phyloP scores from a whole-genome alignment of 2,113 vertebrate genomes.

The Bostrychus sinensis region DNA sequence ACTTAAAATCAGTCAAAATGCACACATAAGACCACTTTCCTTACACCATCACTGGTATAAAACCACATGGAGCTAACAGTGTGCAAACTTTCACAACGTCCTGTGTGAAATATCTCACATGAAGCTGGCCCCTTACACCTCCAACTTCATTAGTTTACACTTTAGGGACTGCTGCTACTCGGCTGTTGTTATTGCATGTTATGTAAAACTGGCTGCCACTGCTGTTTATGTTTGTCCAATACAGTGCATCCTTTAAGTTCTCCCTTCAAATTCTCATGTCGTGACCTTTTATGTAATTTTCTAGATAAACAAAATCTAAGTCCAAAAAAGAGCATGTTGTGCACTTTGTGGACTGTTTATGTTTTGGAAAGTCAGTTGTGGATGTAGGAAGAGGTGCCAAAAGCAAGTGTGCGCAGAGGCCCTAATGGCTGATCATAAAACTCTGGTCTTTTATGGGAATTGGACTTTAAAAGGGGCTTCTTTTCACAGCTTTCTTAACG shows the following conservation, averaged over 20 bases:
- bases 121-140: slow-evolving; percentile 24
- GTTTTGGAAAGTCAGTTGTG: slow-evolving; percentile 16
- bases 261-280: not conserved
- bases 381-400: slow-evolving; percentile 59
- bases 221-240: slow-evolving; percentile 3
- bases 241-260: not conserved
- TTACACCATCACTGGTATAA: slow-evolving; percentile 15
- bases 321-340: slow-evolving; percentile 19
- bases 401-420: slow-evolving; percentile 57
- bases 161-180: not conserved
- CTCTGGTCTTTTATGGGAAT: slow-evolving; percentile 66
- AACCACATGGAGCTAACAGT: slow-evolving; percentile 10
- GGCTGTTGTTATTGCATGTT: slow-evolving; percentile 8
- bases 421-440: slow-evolving; percentile 72
- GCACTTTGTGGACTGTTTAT: slow-evolving; percentile 28
- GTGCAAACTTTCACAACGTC: slow-evolving; percentile 36
- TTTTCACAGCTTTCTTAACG: slow-evolving; percentile 69
- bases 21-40: not conserved
- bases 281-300: not conserved
- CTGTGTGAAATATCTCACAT: slow-evolving; percentile 64
- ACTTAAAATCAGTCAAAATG: not conserved
- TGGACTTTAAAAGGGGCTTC: slow-evolving; percentile 54
- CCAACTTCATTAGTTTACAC: slow-evolving; percentile 25
- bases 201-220: not conserved
- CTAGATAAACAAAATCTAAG: not conserved